Evolutionary conservation across 1,140 invertebrate species (phyloP).

Genomic region (Melipona quadrifasciata): DNA sequence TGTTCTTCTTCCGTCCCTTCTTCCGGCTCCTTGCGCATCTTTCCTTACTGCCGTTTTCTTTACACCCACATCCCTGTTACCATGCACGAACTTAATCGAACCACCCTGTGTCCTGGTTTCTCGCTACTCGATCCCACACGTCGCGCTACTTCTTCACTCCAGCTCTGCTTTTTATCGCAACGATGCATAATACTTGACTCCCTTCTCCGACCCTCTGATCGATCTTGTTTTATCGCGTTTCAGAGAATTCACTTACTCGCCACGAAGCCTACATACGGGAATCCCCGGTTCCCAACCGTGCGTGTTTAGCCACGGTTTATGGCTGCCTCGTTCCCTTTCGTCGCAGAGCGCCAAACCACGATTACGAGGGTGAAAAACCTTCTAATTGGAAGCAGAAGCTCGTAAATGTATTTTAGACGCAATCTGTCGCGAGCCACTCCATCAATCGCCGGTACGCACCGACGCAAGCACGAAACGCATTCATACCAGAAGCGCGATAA

Average conservation of each 20-base stretch:
- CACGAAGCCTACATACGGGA: conserved; percentile 6
- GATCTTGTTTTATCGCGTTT: conserved; percentile 15
- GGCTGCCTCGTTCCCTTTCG: background rate
- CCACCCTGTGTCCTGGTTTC: conserved; percentile 61
- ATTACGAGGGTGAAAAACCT: background rate
- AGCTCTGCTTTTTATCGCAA: conserved; percentile 48
- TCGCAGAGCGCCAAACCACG: background rate
- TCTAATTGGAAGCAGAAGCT: conserved; percentile 9
- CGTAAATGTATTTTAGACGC: conserved; percentile 28
- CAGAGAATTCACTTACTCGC: conserved; percentile 4
- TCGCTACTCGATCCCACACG: conserved; percentile 54
- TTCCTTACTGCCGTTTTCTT: background rate
- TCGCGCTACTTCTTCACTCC: conserved; percentile 29
- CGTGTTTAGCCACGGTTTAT: background rate
- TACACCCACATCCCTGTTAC: background rate
- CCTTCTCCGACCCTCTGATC: background rate
- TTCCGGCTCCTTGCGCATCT: conserved; percentile 3
- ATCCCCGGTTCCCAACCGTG: too few relatives aligned
- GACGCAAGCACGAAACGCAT: conserved; percentile 7
- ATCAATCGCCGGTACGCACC: background rate
- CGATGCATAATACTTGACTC: conserved; percentile 57
- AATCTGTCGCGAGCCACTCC: background rate
- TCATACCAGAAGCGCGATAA: background rate
- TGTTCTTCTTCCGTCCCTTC: background rate
- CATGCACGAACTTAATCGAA: conserved; percentile 47